Evolutionary conservation across 2,113 vertebrate species (phyloP), one percentile per base, ranked within the genome.

Genomic region (Gobiocypris rarus): DNA sequence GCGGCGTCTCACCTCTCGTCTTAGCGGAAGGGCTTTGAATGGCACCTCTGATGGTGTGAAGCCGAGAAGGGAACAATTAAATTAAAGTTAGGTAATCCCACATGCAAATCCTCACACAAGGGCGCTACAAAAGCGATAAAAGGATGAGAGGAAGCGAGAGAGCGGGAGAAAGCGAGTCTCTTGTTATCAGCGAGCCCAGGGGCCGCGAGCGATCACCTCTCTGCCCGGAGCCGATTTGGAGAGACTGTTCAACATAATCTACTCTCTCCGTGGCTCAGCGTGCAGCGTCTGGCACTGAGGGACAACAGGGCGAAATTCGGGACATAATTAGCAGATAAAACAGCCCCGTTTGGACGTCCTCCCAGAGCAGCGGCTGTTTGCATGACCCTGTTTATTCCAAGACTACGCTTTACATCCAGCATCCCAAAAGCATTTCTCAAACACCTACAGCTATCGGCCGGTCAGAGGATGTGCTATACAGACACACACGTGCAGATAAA

Each of bases 81-180:
- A 85, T 89, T 85, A 84, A 24, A 75, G 61, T 26, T 75, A 83
- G 56, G 80, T 89, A 85, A 87, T 89, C 88, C 74, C 43, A 48
- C 83, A 83, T 77, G 76, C 84, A 81, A 88, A 86, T 86, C 85
- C 80, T 74, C 59, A 75, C 78, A 41, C 48, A 65, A 80, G 67
- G 73, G 67, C 19, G 48, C 52, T 65, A 52, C 28, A 58, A 56
- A 38, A 67, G 31, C 31, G 58, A 82, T 45, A 78, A 77, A 77
- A n/a, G 81, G 59, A 82, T 81, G 79, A 81, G 74, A 67, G 73
- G 52, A 45, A 54, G 50, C 31, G 58, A 77, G 26, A 63, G 65
- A 69, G 58, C 41, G 71, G 38, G 31, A 59, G 56, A 76, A 54
- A 56, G 74, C 17, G 50, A 13, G 52, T 65, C 77, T 80, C 24